phyloP scores from a whole-genome alignment of 2,797 vertebrate genomes.

The Lacerta viridis region DNA sequence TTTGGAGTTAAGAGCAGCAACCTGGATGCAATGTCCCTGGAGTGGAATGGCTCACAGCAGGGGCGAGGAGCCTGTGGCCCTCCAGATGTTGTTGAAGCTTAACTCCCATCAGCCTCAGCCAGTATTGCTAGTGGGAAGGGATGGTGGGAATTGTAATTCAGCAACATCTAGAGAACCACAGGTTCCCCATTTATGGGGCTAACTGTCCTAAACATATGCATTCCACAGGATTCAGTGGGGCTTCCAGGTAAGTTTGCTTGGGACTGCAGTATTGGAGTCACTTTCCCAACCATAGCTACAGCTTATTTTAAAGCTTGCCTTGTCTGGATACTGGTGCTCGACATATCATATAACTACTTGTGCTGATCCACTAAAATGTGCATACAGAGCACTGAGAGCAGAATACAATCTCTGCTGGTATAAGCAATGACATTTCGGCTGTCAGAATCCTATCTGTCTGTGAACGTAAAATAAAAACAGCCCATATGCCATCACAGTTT shows the following conservation, averaged over 20 bases:
- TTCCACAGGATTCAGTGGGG: background rate
- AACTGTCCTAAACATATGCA: background rate
- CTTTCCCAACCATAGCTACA: background rate
- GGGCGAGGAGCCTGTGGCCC: background rate
- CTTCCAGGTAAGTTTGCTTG: constrained; percentile 17
- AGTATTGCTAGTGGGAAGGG: background rate
- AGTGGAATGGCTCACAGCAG: background rate
- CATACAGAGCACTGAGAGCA: constrained; percentile 35
- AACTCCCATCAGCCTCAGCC: background rate
- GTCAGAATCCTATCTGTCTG: constrained; percentile 24
- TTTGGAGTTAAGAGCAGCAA: constrained; percentile 6
- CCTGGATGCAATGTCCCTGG: constrained; percentile 17
- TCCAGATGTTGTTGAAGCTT: background rate
- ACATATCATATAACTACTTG: constrained; percentile 28
- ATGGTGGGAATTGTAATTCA: background rate
- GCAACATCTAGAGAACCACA: background rate
- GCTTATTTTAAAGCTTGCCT: constrained; percentile 36
- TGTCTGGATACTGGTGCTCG: background rate
- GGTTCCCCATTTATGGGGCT: background rate
- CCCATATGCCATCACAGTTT: constrained; percentile 43
- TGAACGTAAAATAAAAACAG: constrained; percentile 52
- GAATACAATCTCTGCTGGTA: constrained; percentile 22
- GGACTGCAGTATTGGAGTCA: background rate
- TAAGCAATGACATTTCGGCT: constrained; percentile 33
- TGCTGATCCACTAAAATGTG: constrained; percentile 2